phyloP scores from a whole-genome alignment of 2,113 vertebrate species.

The human region DNA sequence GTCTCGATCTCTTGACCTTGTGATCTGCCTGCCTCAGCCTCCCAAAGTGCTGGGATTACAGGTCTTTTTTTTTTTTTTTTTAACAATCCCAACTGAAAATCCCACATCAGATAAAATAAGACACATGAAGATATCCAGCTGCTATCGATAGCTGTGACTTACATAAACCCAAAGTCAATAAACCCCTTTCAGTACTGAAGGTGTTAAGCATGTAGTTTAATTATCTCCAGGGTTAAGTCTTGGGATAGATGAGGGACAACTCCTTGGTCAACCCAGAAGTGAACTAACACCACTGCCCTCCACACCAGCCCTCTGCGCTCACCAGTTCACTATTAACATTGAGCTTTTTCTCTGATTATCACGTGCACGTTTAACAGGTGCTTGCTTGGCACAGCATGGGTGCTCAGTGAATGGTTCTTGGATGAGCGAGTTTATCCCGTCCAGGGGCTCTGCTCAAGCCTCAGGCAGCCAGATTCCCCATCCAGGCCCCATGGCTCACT shows the following conservation, averaged over 20 bases:
- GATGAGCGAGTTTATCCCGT: not conserved
- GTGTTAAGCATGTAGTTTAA: not conserved
- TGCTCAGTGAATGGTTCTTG: not conserved
- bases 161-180: not conserved
- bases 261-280: not conserved
- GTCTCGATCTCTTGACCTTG: too few species aligned
- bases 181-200: not conserved
- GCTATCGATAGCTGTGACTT: accelerated
- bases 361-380: not conserved
- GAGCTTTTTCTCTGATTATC: not conserved
- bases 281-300: not conserved
- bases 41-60: too few species aligned
- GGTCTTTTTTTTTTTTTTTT: not conserved
- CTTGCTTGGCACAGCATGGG: not conserved
- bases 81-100: not conserved
- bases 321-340: not conserved
- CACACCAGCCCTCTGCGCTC: not conserved
- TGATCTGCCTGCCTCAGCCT: too few species aligned
- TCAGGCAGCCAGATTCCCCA: not conserved
- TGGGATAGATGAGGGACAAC: not conserved
- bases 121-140: not conserved
- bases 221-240: not conserved
- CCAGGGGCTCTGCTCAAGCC: not conserved
- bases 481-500: not conserved
- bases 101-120: not conserved